Conservation (phyloP, 1,140 invertebrate species). For the Drosophila kepulauana region DNA sequence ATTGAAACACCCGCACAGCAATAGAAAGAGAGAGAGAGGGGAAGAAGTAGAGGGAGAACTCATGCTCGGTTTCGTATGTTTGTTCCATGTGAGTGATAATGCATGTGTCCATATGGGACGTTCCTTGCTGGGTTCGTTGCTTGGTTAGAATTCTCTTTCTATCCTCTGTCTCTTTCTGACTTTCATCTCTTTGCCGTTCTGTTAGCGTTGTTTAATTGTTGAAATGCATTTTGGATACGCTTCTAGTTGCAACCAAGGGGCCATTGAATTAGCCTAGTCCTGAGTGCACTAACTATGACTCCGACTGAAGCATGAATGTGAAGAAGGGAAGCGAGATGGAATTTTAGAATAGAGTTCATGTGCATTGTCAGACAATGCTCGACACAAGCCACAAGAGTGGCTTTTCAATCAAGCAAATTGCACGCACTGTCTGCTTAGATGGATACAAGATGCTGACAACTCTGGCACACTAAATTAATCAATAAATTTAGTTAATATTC, state of each 20-base stretch:
- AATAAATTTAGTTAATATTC: not conserved
- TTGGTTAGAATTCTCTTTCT: not conserved
- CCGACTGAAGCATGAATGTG: not conserved
- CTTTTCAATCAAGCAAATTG: constrained; percentile 23
- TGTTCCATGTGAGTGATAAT: constrained; percentile 59
- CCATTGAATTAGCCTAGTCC: constrained; percentile 28
- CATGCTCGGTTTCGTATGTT: constrained; percentile 51
- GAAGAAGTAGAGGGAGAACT: not conserved
- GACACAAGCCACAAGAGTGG: not conserved
- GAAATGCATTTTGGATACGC: constrained; percentile 51
- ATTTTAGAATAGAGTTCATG: not conserved
- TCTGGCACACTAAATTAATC: not conserved
- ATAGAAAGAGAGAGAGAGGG: not conserved
- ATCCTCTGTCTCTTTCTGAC: not conserved
- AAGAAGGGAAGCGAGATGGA: not conserved
- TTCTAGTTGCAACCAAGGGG: constrained; percentile 1
- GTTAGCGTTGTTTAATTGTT: constrained; percentile 58
- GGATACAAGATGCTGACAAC: not conserved
- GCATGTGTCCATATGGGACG: constrained; percentile 51
- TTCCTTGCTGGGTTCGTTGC: constrained; percentile 21
- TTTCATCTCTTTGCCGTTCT: not conserved
- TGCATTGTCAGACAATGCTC: not conserved
- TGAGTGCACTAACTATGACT: not conserved
- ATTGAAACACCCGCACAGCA: not conserved
- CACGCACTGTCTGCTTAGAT: not conserved